These are phyloP conservation scores for Abrostola tripartita DNA, from an alignment of 2,888 invertebrate genomes.

Conservation along the genomic window DNA sequence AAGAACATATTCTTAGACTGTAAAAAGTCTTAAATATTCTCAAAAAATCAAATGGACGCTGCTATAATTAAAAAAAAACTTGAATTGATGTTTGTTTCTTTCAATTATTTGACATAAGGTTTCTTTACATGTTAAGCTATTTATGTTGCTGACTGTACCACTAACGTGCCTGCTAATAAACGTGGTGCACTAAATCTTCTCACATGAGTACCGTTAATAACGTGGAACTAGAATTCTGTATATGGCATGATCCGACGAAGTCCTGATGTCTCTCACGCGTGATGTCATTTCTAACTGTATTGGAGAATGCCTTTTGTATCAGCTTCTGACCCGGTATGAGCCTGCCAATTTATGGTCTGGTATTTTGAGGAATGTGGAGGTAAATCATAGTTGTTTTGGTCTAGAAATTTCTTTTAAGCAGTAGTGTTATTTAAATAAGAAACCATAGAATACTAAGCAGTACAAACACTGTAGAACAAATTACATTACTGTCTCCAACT, in stretches of 20 bases:
- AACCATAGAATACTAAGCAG: too few species aligned
- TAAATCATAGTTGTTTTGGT: neutral
- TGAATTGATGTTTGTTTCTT: too few species aligned
- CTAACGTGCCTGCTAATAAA: slow-evolving; percentile 16
- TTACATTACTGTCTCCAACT: too few species aligned
- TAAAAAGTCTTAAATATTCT: too few species aligned
- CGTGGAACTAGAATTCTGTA: slow-evolving; percentile 45
- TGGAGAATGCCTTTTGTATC: slow-evolving; percentile 43
- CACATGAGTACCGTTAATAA: slow-evolving; percentile 48
- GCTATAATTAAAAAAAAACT: too few species aligned
- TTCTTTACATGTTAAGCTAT: too few species aligned
- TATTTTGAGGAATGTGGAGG: neutral
- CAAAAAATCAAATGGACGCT: too few species aligned
- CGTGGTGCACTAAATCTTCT: slow-evolving; percentile 35
- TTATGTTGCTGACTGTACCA: too few species aligned
- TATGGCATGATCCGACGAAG: slow-evolving; percentile 31
- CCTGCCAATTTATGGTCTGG: slow-evolving; percentile 23
- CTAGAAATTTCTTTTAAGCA: neutral
- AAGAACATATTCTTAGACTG: too few species aligned
- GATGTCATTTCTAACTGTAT: slow-evolving; percentile 57
- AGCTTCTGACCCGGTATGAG: slow-evolving; percentile 7
- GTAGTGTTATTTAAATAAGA: too few species aligned
- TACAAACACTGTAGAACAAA: too few species aligned
- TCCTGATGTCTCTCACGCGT: slow-evolving; percentile 37
- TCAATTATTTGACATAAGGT: too few species aligned